Percentiles rank a stretch among this genome's conserved stretches.
Evolutionary conservation across 2,797 vertebrate genomes (phyloP).

Genomic region (Anas bahamensis): DNA sequence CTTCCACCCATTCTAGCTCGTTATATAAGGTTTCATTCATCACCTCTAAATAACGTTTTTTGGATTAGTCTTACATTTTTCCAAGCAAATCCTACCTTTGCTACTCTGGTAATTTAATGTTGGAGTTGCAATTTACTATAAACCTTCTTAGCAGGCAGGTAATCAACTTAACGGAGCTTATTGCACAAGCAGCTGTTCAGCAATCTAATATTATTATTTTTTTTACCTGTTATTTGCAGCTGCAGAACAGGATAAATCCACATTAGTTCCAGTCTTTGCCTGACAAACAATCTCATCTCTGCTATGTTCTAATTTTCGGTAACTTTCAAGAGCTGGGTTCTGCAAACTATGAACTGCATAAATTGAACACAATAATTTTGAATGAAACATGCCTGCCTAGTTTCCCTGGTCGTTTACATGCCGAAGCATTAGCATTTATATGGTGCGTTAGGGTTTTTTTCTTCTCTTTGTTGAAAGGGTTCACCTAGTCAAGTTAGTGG

Average conservation of each 20-base stretch:
- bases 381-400: not conserved
- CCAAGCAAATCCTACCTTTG: conserved; percentile 36
- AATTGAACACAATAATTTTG: not conserved
- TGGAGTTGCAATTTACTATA: conserved; percentile 61
- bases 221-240: conserved; percentile 64
- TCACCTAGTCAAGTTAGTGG: not conserved
- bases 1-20: not conserved
- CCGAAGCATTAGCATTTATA: not conserved
- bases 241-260: conserved; percentile 57
- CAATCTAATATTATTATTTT: conserved; percentile 57
- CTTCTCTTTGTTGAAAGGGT: not conserved
- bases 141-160: conserved; percentile 69
- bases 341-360: not conserved
- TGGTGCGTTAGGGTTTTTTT: not conserved
- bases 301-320: conserved; percentile 13
- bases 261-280: conserved; percentile 25
- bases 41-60: not conserved
- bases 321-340: conserved; percentile 30
- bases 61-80: conserved; percentile 24
- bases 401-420: not conserved
- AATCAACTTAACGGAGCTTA: conserved; percentile 69
- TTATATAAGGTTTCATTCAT: conserved; percentile 28
- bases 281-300: conserved; percentile 51
- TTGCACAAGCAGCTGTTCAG: conserved; percentile 65
- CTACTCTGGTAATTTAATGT: conserved; percentile 53